These are phyloP conservation scores for Pachycephus smyrnensis DNA, from an alignment of 2,888 invertebrate species.

Conservation along the genomic window DNA sequence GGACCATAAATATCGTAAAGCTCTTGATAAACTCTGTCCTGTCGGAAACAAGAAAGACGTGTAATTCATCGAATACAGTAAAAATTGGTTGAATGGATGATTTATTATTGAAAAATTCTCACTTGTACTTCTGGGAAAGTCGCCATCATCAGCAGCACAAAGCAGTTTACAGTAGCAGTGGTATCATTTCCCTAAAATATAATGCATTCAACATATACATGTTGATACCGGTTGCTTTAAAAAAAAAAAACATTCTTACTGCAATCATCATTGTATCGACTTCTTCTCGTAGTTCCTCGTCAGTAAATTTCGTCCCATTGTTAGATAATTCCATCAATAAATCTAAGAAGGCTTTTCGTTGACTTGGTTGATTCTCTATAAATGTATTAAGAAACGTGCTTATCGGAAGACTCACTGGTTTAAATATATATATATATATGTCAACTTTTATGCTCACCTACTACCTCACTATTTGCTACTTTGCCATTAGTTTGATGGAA, in stretches of 20 bases:
- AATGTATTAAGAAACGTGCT: not conserved
- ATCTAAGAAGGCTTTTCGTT: conserved; percentile 68
- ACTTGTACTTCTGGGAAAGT: conserved; percentile 44
- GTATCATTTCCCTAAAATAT: conserved; percentile 44
- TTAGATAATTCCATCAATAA: conserved; percentile 69
- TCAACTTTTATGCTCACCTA: no score
- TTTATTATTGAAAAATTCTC: conserved; percentile 9
- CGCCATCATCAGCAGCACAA: conserved; percentile 42
- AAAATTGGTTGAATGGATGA: not conserved
- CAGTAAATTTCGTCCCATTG: conserved; percentile 68
- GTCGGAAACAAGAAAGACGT: conserved; percentile 3
- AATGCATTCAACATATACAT: not conserved
- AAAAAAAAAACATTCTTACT: conserved; percentile 59
- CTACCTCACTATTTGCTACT: conserved; percentile 6
- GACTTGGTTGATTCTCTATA: conserved; percentile 16
- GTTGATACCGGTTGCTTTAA: not conserved
- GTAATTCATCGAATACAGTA: conserved; percentile 6
- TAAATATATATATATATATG: no score
- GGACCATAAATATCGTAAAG: conserved; percentile 67
- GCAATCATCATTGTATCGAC: conserved; percentile 71
- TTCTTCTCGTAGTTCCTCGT: conserved; percentile 72
- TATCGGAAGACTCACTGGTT: no score
- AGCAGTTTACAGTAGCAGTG: conserved; percentile 39
- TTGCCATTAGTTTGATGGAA: conserved; percentile 54
- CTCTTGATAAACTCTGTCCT: conserved; percentile 66